Evolutionary conservation across 2,113 vertebrate species (phyloP).

Genomic region (Hirundichthys speculiger): DNA sequence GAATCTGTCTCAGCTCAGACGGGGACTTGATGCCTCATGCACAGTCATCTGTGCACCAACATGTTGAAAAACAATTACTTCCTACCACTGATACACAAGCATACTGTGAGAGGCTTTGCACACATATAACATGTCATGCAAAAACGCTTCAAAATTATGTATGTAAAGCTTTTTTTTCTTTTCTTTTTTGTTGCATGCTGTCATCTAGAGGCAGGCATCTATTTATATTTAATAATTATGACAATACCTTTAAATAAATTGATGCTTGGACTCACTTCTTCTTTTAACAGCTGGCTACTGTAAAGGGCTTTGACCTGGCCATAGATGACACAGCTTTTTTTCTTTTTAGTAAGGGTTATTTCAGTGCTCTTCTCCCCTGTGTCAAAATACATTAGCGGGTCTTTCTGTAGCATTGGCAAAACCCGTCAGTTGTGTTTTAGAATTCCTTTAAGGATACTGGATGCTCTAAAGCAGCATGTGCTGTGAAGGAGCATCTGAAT

Average conservation of each 20-base stretch:
- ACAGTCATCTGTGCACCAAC: neutral
- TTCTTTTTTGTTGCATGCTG: neutral
- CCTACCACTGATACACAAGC: neutral
- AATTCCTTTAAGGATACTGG: conserved; percentile 29
- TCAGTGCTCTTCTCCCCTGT: conserved; percentile 19
- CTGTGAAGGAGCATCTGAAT: conserved; percentile 25
- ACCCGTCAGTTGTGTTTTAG: conserved; percentile 55
- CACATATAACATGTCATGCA: neutral
- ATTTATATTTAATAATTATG: conserved; percentile 33
- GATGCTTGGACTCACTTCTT: neutral
- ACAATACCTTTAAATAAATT: conserved; percentile 27
- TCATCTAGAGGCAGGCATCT: conserved; percentile 20
- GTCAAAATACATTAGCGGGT: conserved; percentile 60
- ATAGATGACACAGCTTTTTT: conserved; percentile 45
- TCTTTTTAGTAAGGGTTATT: conserved; percentile 23
- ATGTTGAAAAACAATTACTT: neutral
- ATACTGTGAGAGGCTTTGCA: neutral
- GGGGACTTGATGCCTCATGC: conserved; percentile 31
- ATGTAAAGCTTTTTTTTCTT: neutral
- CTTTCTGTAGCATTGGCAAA: conserved; percentile 61
- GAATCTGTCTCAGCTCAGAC: conserved; percentile 45
- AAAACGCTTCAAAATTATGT: no score
- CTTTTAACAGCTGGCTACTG: conserved; percentile 22
- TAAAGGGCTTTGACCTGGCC: conserved; percentile 30
- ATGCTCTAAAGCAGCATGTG: conserved; percentile 52